Conservation (phyloP, 2,888 invertebrate species). For the Sialis fuliginosa region DNA sequence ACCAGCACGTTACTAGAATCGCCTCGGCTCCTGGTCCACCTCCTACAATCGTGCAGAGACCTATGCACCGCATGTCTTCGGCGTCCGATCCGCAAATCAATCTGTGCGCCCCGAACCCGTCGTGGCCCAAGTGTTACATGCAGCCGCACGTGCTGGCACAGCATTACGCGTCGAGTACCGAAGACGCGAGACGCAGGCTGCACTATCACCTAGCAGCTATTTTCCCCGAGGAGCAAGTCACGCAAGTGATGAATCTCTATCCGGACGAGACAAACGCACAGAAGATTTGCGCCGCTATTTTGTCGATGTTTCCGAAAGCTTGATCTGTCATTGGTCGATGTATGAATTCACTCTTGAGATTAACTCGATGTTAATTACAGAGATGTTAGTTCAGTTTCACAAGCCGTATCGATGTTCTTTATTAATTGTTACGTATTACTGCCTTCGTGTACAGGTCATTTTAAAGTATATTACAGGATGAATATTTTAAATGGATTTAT, state of each 20-base stretch:
- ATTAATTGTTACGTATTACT: too few relatives aligned
- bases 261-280: slow-evolving; percentile 83
- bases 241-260: slow-evolving; percentile 68
- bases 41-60: slow-evolving; percentile 16
- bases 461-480: too few relatives aligned
- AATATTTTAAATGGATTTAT: too few relatives aligned
- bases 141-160: slow-evolving; percentile 15
- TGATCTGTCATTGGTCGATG: neutral
- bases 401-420: too few relatives aligned
- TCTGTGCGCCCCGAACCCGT: slow-evolving; percentile 26
- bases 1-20: slow-evolving; percentile 48
- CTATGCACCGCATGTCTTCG: slow-evolving; percentile 28
- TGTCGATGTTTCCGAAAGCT: slow-evolving; percentile 50
- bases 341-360: neutral
- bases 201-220: slow-evolving; percentile 81
- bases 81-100: slow-evolving; percentile 49
- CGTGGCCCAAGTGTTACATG: slow-evolving; percentile 26
- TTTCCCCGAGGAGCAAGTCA: slow-evolving; percentile 83
- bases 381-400: too few relatives aligned
- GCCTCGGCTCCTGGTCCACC: slow-evolving; percentile 45
- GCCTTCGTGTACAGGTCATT: too few relatives aligned
- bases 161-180: slow-evolving; percentile 18
- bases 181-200: slow-evolving; percentile 56
- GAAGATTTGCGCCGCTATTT: slow-evolving; percentile 72
- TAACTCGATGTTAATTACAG: neutral